Percentiles rank a stretch among this genome's conserved stretches.
Evolutionary conservation across 1,140 invertebrate species (phyloP).

Genomic region (Phocides pigmalion): DNA sequence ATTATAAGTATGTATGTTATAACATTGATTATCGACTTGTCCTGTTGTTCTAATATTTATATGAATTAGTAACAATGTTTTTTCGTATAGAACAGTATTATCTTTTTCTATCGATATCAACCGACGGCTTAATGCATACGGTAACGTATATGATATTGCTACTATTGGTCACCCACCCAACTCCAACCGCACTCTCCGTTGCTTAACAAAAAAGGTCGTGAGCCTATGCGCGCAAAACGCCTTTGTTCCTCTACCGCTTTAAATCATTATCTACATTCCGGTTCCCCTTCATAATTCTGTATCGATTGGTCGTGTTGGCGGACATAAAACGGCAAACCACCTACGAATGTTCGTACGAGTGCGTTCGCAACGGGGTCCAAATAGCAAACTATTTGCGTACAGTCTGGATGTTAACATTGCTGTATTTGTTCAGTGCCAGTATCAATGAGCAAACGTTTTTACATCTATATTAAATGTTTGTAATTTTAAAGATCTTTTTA

Average conservation of each 20-base stretch:
- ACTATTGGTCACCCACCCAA: too few relatives aligned
- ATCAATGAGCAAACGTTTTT: constrained; percentile 11
- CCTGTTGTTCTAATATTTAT: too few relatives aligned
- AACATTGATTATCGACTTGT: too few relatives aligned
- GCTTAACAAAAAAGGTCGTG: constrained; percentile 48
- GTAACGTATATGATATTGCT: too few relatives aligned
- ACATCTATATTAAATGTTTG: constrained; percentile 6
- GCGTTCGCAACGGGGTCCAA: background rate
- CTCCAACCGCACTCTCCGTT: too few relatives aligned
- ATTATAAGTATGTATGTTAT: too few relatives aligned
- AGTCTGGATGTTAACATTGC: constrained; percentile 16
- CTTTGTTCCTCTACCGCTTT: constrained; percentile 56
- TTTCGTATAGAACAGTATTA: too few relatives aligned
- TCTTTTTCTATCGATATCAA: too few relatives aligned
- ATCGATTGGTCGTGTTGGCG: constrained; percentile 47
- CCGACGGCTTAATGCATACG: too few relatives aligned
- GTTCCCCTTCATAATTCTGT: constrained; percentile 60
- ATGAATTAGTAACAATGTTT: too few relatives aligned
- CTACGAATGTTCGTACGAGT: constrained; percentile 27
- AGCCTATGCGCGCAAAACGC: constrained; percentile 55
- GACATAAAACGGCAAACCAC: constrained; percentile 23
- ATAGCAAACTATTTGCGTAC: constrained; percentile 27
- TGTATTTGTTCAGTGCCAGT: constrained; percentile 10
- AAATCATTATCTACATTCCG: constrained; percentile 60
- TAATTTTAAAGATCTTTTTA: too few relatives aligned